Base-by-base conservation (phyloP, 2,113 vertebrate genomes). In the Solea senegalensis region DNA sequence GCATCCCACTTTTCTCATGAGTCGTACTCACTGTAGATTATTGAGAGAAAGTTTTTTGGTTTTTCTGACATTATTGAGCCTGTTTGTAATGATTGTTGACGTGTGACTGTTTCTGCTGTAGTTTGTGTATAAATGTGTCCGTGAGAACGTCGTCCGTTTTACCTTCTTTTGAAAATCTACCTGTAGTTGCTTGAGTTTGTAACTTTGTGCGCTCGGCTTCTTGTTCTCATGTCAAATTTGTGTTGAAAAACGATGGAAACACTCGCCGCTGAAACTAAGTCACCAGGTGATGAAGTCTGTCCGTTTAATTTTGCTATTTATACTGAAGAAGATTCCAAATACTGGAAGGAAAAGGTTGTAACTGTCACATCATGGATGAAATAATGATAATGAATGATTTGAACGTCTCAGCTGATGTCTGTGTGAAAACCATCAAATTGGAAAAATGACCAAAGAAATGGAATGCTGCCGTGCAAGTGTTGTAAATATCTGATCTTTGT, bases 401-500 rank as follows among this genome's bases (percentile, higher is more conserved):
- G 77, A 48, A 80, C 77, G 75, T 76, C 62, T 63, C 59, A 78
- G 79, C 77, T 81, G 76, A 81, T 88, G 74, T 84, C 69, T 75
- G 64, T 82, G 69, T 78, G 69, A 43, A 86, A 89, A 85, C 52
- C 76, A 84, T 87, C 90, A 91, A 94, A 94, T 96, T 92, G 94
- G 94, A 94, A 96, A 93, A 94, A 91, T 95, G 94, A 97, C 96
- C 96, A 98, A 98, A 98, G 96, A 96, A 90, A 94, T 94, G 94
- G 79, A 91, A 86, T 86, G 89, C 88, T 92, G 88, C 82, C 91
- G 89, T 91, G 91, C 89, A 89, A 95, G 95, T 94, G 95, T 91
- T 98, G 97, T 98, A 98, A 96, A 97, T 98, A 97, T 77, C 90
- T 94, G 92, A 94, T 92, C 92, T 94, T 93, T 91, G 89, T 90